These are phyloP conservation scores for Cnemophilus loriae DNA, from an alignment of 2,113 vertebrate genomes.

Conservation along the genomic window DNA sequence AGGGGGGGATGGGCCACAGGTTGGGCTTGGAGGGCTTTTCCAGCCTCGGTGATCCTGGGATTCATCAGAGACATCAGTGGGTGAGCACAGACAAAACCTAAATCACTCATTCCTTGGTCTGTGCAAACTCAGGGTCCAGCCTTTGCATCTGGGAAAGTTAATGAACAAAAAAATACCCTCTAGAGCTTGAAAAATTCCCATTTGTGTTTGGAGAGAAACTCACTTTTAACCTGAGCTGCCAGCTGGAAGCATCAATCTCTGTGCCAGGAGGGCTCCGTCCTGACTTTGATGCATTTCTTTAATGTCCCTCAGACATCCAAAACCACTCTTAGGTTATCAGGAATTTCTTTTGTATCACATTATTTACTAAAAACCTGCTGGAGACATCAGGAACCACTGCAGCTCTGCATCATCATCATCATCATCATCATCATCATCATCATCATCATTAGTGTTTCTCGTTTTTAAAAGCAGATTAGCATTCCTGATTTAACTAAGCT, in stretches of 20 bases:
- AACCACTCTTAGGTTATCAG: neutral
- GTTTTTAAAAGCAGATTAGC: constrained; percentile 1
- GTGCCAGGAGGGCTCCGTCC: neutral
- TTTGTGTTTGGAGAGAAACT: neutral
- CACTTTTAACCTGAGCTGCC: neutral
- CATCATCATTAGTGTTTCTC: neutral
- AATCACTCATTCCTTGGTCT: neutral
- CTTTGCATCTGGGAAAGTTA: neutral
- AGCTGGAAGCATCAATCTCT: neutral
- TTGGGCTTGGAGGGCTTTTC: neutral
- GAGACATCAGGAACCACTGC: neutral
- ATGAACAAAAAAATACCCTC: neutral
- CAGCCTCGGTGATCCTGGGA: neutral
- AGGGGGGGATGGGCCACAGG: fast-evolving
- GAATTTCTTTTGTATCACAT: neutral
- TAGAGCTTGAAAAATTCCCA: neutral
- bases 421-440: neutral
- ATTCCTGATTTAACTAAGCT: constrained; percentile 16
- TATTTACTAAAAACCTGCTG: neutral
- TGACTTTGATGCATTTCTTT: neutral
- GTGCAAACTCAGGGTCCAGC: neutral
- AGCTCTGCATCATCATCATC: neutral
- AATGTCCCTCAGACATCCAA: neutral
- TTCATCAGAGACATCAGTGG: fast-evolving
- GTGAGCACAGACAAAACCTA: fast-evolving